These are phyloP conservation scores for Platorchestia sp. DNA, from an alignment of 1,140 invertebrate species.

Conservation along the genomic window DNA sequence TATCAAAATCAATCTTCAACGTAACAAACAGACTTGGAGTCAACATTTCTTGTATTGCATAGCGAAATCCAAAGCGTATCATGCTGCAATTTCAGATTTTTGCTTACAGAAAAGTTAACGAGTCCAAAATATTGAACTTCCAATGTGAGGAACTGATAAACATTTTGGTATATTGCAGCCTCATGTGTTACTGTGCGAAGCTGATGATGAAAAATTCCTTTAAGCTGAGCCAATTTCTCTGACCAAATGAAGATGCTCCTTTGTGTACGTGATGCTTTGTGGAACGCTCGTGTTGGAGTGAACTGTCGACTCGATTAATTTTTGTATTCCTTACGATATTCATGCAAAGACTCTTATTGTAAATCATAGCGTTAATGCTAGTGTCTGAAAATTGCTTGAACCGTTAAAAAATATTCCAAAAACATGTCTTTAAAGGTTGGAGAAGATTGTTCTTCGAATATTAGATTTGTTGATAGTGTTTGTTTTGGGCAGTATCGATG, in stretches of 20 bases:
- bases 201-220: not conserved
- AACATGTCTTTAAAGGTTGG: not conserved
- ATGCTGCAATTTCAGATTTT: not conserved
- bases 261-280: not conserved
- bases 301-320: not conserved
- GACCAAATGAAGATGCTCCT: not conserved
- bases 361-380: not conserved
- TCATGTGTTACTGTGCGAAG: not conserved
- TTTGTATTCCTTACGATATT: not conserved
- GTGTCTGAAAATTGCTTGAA: not conserved
- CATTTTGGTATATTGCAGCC: not conserved
- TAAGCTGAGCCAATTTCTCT: not conserved
- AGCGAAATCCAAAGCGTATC: not conserved
- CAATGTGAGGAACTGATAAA: not conserved
- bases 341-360: not conserved
- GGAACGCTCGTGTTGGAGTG: not conserved
- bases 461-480: too few species aligned
- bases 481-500: not conserved
- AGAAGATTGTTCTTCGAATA: not conserved
- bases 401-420: not conserved
- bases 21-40: not conserved
- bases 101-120: not conserved
- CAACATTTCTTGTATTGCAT: not conserved
- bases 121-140: not conserved
- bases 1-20: not conserved